Base-by-base conservation (phyloP, 2,113 vertebrate species). In the Seriola dumerili region DNA sequence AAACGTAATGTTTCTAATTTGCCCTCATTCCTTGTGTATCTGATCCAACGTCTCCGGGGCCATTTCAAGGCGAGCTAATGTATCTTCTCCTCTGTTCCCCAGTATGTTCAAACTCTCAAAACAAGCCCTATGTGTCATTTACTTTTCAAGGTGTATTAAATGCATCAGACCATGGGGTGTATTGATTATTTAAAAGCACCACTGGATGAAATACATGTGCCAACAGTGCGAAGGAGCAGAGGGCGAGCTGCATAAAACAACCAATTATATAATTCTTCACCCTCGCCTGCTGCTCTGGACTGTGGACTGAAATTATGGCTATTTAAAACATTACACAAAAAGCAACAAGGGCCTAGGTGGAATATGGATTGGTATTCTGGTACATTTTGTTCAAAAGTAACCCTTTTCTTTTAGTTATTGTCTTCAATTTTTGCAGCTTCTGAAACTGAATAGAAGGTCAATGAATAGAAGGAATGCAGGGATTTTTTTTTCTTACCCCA, bases 181-280 rank as follows among this genome's bases (percentile, higher is more conserved):
- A 94, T 93, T 88, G 93, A 94, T 93, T 89, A 80, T 87, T 90
- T 92, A 88, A 90, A 89, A 92, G 87, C 83, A 81, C 81, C 54
- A 78, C 78, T 90, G 91, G 88, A 88, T 91, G 79, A 78, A 84
- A 85, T 78, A 42, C 71, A 91, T 86, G 88, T 77, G 84, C 72
- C 72, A 73, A 85, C 80, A 85, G 87, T 67, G 88, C 86, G 64
- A 85, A 80, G 73, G 76, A 68, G 83, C 80, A 85, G 76, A 87
- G 89, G 76, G 80, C n/a, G 83, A 83, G 76, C 74, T 52, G 85
- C 75, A 93, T 90, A 89, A 92, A 92, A 92, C 82, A 83, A 84
- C 84, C 88, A 89, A 85, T 92, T 90, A 91, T 92, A 83, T 88
- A 44, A 92, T 89, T 90, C 73, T 83, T 92, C 73, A 89, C 58